Conservation (phyloP, 2,888 invertebrate genomes). For the Pherbina coryleti region DNA sequence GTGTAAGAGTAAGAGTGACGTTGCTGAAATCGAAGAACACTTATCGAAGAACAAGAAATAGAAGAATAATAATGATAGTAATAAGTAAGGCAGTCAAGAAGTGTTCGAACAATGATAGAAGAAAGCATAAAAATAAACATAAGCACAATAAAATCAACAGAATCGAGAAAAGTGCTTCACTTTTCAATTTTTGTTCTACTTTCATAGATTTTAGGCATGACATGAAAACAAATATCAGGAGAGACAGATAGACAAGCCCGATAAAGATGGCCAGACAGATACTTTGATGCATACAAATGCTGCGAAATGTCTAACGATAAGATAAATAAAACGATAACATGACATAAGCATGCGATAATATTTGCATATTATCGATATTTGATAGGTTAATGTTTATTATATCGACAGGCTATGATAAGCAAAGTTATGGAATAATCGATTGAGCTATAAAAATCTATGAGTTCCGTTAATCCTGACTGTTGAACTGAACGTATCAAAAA, state of each 20-base stretch:
- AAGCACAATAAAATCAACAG: background rate
- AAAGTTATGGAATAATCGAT: too few relatives aligned
- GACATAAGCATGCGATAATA: too few relatives aligned
- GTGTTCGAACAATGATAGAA: background rate
- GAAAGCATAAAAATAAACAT: background rate
- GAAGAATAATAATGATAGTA: too few relatives aligned
- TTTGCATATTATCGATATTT: too few relatives aligned
- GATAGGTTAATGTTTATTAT: too few relatives aligned
- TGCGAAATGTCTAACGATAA: too few relatives aligned
- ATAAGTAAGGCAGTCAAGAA: background rate
- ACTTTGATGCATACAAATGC: background rate
- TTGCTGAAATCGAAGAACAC: background rate
- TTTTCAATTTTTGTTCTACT: slow-evolving; percentile 17
- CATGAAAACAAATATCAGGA: background rate
- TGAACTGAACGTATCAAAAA: too few relatives aligned
- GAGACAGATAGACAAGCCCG: slow-evolving; percentile 7
- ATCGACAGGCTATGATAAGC: too few relatives aligned
- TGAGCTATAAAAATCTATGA: too few relatives aligned
- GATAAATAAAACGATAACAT: too few relatives aligned
- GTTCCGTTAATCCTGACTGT: too few relatives aligned
- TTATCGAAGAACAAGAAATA: background rate
- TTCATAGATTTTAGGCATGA: background rate
- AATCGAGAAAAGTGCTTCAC: slow-evolving; percentile 6
- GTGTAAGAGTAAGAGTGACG: slow-evolving; percentile 10
- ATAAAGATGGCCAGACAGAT: background rate